Evolutionary conservation across 2,888 invertebrate genomes (phyloP), one percentile per base, ranked within the genome.

Genomic region (Dryocosmus kuriphilus): DNA sequence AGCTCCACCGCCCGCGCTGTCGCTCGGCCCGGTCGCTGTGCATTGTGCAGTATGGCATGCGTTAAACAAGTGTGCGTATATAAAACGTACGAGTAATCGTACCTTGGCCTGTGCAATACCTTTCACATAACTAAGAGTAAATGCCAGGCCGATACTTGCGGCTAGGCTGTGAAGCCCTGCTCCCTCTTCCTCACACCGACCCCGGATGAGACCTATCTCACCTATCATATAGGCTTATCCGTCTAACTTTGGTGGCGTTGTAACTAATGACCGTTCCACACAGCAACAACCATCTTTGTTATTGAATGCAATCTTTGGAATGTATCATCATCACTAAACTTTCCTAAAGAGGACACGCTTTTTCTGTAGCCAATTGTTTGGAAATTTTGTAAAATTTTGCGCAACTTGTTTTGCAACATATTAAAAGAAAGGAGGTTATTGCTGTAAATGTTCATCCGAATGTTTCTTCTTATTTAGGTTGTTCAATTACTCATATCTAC

Each of bases 41-140:
- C 82, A 83, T 14, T 41, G 41, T 16, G 41, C 80, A 82, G 79
- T 79, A 80, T 83, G 41, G 71, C 71, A 71, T 71, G 71, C 71
- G 71, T 84, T 83, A 82, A 86, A 83, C 80, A 85, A 85, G 86
- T 87, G 86, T 88, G 86, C 86, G 86, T 86, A 75, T 71, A 84
- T n/a, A n/a, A 84, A 86, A 87, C 84, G 88, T 89, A 88, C 87
- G 86, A 87, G 88, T 88, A 87, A n/a, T 51, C 51, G 24, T 65
- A 41, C 32, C 87, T 88, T 86, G 88, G 85, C 88, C 88, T 85
- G 80, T 77, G 83, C 88, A 90, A 89, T 89, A 88, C 91, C 91
- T 91, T 91, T 91, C 91, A 91, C 91, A 91, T 91, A 90, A 90
- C 90, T 90, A 88, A 88, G 88, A 89, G 90, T 89, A 90, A 90